Base-by-base conservation (phyloP, 1,140 invertebrate genomes). In the Armadillidium nasatum region DNA sequence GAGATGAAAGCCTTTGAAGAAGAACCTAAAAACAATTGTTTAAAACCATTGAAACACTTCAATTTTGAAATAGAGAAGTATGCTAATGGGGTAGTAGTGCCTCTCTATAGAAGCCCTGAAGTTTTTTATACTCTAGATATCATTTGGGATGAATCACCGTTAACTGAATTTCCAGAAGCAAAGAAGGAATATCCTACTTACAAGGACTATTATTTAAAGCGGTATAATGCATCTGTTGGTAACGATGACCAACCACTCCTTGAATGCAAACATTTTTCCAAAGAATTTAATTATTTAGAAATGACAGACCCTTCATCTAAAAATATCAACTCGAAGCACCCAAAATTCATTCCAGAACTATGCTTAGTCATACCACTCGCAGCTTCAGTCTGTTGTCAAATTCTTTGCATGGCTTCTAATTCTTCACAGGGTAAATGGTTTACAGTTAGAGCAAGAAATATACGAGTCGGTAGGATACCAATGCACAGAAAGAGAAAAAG, bases 381-480 rank as follows among this genome's bases (percentile, higher is more conserved):
- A 50, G 80, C 74, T 44, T 75, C 78, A 33, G 45, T 81, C 22
- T 81, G 79, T 76, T 73, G 72, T 66, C 80, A 81, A 68, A 54
- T 77, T 15, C 70, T 73, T 68, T 74, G 74, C n/a, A 33, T 81
- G n/a, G 78, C 80, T 19, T 81, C 80, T 10, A n/a, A 76, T 81
- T 11, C 54, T 81, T 13, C 67, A 78, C 69, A 75, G 80, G 22
- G 44, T 81, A n/a, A 81, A 80, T 76, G 75, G 78, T 69, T 74
- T 81, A 11, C 44, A 50, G 33, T 46, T 80, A 23, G 77, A 50
- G 46, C 46, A 50, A 50, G 46, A 50, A 50, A 9, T 50, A 10
- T 50, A 50, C 46, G 15, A 15, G 15, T 50, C 46, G 15, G 46
- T 50, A 10, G 46, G 46, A 50, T 50, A 50, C 46, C 15, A 10